Percentiles rank a stretch among this genome's conserved stretches.
Conservation (phyloP, 64 coral and sea anemone species). For the Catalaphyllia jardinei region DNA sequence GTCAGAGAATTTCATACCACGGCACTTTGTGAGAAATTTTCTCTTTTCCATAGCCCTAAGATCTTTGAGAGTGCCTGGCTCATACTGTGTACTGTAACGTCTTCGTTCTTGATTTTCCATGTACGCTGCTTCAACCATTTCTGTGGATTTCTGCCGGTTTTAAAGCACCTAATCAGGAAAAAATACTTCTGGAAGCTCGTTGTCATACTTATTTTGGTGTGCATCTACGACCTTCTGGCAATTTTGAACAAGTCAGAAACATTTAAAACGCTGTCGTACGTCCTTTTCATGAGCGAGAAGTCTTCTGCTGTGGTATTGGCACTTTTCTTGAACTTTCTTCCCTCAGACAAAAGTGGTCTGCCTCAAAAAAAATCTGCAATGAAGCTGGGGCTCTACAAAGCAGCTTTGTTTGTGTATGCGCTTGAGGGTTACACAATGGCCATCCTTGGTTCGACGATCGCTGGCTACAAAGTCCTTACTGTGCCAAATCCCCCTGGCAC, state of each 20-base stretch:
- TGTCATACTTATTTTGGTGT: background rate
- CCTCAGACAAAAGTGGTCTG: slow-evolving; percentile 10
- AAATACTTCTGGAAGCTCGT: too few species aligned
- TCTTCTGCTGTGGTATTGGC: background rate
- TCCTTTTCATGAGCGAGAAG: too few species aligned
- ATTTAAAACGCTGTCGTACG: too few species aligned
- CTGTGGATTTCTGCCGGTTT: too few species aligned
- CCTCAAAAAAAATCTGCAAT: background rate
- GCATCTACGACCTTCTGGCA: slow-evolving; percentile 1
- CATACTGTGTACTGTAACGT: too few species aligned
- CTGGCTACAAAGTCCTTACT: background rate
- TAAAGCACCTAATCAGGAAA: too few species aligned
- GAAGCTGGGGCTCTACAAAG: background rate
- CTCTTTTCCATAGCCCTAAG: background rate
- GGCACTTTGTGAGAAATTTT: background rate
- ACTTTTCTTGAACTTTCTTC: slow-evolving; percentile 11
- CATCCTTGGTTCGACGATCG: background rate
- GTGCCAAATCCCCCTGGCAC: background rate
- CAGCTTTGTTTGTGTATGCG: background rate
- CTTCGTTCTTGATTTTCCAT: too few species aligned
- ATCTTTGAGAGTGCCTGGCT: too few species aligned
- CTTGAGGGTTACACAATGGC: slow-evolving; percentile 10
- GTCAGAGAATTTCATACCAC: slow-evolving; percentile 16
- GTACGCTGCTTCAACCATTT: too few species aligned
- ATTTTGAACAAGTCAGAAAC: background rate